These are phyloP conservation scores for Platycheirus albimanus DNA, from an alignment of 2,888 invertebrate genomes.

Conservation along the genomic window DNA sequence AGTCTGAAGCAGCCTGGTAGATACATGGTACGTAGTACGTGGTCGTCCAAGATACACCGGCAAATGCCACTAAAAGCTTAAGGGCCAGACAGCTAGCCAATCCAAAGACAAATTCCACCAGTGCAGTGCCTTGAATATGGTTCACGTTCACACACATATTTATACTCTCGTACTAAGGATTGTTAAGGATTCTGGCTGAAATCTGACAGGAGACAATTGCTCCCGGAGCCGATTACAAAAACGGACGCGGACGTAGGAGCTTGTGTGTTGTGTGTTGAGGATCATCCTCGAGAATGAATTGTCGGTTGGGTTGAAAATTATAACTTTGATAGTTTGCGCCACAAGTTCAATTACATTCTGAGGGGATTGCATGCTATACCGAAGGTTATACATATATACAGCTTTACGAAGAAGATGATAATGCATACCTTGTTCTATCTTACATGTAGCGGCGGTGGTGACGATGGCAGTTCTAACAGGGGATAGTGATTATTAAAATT, in stretches of 20 bases:
- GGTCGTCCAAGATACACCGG: too few relatives aligned
- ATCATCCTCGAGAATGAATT: constrained; percentile 67
- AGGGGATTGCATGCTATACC: constrained; percentile 13
- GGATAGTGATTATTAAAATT: constrained; percentile 64
- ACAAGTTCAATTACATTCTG: constrained; percentile 52
- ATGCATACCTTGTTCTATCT: constrained; percentile 21
- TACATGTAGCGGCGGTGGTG: too few relatives aligned
- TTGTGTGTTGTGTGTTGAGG: constrained; percentile 16
- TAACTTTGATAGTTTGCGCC: constrained; percentile 47
- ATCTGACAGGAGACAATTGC: constrained; percentile 68
- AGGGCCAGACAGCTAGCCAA: constrained; percentile 65
- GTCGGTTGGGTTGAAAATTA: constrained; percentile 57
- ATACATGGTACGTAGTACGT: too few relatives aligned
- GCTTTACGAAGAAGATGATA: constrained; percentile 37
- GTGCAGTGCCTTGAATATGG: constrained; percentile 50
- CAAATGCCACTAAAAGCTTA: too few relatives aligned
- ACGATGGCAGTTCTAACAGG: too few relatives aligned
- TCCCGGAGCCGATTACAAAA: constrained; percentile 45
- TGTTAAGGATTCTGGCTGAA: constrained; percentile 52
- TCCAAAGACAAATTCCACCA: constrained; percentile 62
- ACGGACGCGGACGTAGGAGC: neutral
- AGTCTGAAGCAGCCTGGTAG: too few relatives aligned
- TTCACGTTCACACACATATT: constrained; percentile 24
- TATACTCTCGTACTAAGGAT: constrained; percentile 23
- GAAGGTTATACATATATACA: too few relatives aligned